Evolutionary conservation across 2,113 vertebrate species (phyloP).

Genomic region (Sylvicapra grimmia): DNA sequence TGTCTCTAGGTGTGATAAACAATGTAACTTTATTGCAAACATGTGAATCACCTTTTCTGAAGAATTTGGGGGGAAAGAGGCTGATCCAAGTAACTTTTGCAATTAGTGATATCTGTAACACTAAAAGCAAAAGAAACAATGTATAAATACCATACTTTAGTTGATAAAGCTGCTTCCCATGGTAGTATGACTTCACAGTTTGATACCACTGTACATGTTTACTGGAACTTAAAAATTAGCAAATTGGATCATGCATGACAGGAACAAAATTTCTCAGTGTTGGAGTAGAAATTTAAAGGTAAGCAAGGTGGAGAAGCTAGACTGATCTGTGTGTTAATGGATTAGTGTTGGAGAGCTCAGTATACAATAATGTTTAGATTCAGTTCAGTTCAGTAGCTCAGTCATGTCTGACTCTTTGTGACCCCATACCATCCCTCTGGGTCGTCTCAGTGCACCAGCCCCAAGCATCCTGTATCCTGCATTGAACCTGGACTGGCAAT

Average conservation of each 20-base stretch:
- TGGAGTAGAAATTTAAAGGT: neutral
- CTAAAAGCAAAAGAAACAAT: neutral
- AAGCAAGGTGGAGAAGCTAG: neutral
- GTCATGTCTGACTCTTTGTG: no score
- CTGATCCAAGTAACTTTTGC: neutral
- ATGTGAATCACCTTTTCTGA: neutral
- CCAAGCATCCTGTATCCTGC: no score
- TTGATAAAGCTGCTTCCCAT: neutral
- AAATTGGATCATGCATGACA: neutral
- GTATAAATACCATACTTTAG: neutral
- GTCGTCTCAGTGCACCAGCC: no score
- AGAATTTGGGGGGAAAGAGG: neutral
- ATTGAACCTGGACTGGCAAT: no score
- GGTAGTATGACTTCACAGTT: neutral
- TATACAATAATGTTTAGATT: neutral
- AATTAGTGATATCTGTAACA: neutral
- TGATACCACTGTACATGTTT: neutral
- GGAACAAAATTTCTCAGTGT: neutral
- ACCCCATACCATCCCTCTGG: no score
- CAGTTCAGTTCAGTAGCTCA: no score
- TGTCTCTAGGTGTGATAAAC: neutral
- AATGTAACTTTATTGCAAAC: neutral
- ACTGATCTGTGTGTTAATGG: neutral
- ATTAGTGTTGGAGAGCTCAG: neutral
- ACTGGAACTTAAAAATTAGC: neutral